A percentile compares a stretch with the other conserved stretches of the same genome.
Conservation (phyloP, 2,888 invertebrate species). For the Conomelus anceps region DNA sequence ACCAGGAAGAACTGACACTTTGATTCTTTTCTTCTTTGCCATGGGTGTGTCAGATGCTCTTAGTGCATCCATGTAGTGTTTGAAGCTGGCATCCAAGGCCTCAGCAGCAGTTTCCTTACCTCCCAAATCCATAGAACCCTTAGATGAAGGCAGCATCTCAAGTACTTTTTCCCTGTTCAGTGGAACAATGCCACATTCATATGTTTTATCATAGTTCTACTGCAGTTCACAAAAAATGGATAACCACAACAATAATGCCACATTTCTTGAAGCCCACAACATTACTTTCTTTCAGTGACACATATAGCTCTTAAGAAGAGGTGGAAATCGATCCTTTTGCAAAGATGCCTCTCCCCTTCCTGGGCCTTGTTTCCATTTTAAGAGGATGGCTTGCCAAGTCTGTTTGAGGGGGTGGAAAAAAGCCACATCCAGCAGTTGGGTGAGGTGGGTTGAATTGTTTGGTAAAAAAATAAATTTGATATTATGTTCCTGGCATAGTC, state of each 20-base stretch:
- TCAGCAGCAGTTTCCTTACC: not conserved
- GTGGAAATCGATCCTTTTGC: slow-evolving; percentile 20
- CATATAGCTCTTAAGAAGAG: not conserved
- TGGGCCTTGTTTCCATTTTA: slow-evolving; percentile 27
- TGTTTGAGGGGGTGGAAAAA: too few species aligned
- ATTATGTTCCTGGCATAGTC: slow-evolving; percentile 25
- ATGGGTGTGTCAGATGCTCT: not conserved
- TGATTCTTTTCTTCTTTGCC: not conserved
- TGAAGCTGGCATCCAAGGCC: slow-evolving; percentile 7
- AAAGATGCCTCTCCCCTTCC: slow-evolving; percentile 18
- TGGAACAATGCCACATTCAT: slow-evolving; percentile 5
- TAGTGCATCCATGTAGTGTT: slow-evolving; percentile 2
- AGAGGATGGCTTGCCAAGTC: too few species aligned
- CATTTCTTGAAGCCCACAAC: not conserved
- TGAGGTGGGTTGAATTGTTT: too few species aligned
- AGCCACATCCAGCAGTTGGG: too few species aligned
- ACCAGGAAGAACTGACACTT: not conserved
- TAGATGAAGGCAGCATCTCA: slow-evolving; percentile 8
- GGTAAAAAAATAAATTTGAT: slow-evolving; percentile 29
- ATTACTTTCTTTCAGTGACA: slow-evolving; percentile 6
- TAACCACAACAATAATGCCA: too few species aligned
- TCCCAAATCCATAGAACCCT: not conserved
- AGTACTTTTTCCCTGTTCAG: not conserved
- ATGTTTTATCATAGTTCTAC: too few species aligned
- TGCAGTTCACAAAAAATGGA: too few species aligned